Percentiles rank a stretch among this genome's conserved stretches.
These are phyloP conservation scores for Caenorhabditis afra DNA, from an alignment of 2,888 invertebrate genomes.

Conservation along the genomic window DNA sequence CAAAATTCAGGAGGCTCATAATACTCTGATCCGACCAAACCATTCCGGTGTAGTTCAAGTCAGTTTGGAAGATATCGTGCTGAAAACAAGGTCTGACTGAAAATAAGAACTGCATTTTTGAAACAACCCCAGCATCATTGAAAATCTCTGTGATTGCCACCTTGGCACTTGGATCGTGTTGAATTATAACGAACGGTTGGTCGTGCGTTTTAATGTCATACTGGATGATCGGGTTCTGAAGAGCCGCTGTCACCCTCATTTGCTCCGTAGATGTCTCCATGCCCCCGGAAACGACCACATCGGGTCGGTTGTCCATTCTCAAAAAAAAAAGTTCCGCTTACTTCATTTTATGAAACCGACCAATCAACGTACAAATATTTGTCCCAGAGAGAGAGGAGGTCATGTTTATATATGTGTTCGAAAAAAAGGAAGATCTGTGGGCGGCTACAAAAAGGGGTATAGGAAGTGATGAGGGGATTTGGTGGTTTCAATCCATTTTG, in stretches of 20 bases:
- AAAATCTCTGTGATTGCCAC: neutral
- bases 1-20: neutral
- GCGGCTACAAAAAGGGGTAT: too few relatives aligned
- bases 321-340: too few relatives aligned
- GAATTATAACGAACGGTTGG: conserved; percentile 5
- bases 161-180: conserved; percentile 12
- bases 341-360: too few relatives aligned
- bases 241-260: neutral
- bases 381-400: too few relatives aligned
- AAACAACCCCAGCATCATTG: conserved; percentile 6
- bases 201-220: conserved; percentile 2
- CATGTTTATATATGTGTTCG: too few relatives aligned
- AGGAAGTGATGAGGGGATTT: too few relatives aligned
- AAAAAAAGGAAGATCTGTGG: too few relatives aligned
- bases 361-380: too few relatives aligned
- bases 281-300: neutral
- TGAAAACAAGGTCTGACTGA: neutral
- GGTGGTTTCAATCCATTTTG: too few relatives aligned
- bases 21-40: conserved; percentile 6
- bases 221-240: neutral
- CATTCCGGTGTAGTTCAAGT: conserved; percentile 26
- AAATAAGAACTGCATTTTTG: neutral
- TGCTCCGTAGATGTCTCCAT: neutral
- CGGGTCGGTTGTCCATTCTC: neutral
- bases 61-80: conserved; percentile 20